phyloP scores from a whole-genome alignment of 2,888 invertebrate genomes.

The Clitarchus hookeri region DNA sequence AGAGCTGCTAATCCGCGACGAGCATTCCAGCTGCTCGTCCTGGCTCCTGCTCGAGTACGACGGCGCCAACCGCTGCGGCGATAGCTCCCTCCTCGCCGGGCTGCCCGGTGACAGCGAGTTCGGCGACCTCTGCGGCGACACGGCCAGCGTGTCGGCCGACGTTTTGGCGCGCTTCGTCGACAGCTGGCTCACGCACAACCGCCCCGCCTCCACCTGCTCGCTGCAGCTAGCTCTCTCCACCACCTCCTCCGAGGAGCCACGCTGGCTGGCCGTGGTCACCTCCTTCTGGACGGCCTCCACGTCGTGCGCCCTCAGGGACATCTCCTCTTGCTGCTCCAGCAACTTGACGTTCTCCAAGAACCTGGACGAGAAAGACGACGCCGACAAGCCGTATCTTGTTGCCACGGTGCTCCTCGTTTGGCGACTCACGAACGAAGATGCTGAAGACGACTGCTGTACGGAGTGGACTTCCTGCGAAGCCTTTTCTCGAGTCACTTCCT shows the following conservation, averaged over 20 bases:
- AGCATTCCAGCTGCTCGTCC: background rate
- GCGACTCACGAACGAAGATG: background rate
- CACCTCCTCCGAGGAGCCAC: constrained; percentile 21
- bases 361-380: constrained; percentile 11
- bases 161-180: constrained; percentile 20
- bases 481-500: background rate
- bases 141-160: background rate
- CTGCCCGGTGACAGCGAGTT: background rate
- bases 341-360: constrained; percentile 10
- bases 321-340: constrained; percentile 4
- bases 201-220: background rate
- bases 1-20: constrained; percentile 16
- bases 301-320: background rate
- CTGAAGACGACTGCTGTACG: background rate
- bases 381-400: constrained; percentile 16
- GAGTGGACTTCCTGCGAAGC: background rate
- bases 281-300: background rate
- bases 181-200: background rate
- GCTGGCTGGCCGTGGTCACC: background rate
- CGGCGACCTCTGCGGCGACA: constrained; percentile 19
- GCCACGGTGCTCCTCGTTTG: constrained; percentile 3
- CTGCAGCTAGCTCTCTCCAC: background rate
- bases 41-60: constrained; percentile 11
- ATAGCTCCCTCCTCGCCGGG: background rate
- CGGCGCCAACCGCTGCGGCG: background rate